Percentiles rank a stretch among this genome's conserved stretches.
phyloP scores from a whole-genome alignment of 2,888 invertebrate genomes.

The Drosophila glabriapex region DNA sequence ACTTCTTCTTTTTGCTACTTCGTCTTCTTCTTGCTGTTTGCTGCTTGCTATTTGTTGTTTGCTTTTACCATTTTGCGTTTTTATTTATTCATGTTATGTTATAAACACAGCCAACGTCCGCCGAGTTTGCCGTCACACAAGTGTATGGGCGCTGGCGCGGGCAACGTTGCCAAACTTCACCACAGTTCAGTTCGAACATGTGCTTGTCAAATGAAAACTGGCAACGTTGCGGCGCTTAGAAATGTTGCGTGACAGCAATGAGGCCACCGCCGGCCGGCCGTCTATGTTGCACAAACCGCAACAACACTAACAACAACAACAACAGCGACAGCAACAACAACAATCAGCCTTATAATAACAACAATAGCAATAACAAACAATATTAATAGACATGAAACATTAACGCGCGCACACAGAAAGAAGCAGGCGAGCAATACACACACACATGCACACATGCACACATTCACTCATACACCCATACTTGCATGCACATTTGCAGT shows the following conservation, averaged over 20 bases:
- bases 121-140: conserved; percentile 50
- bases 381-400: conserved; percentile 71
- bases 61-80: conserved; percentile 51
- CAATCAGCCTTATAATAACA: conserved; percentile 61
- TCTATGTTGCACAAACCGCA: conserved; percentile 45
- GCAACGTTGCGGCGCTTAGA: conserved; percentile 56
- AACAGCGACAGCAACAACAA: conserved; percentile 15
- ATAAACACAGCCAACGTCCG: conserved; percentile 60
- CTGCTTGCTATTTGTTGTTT: conserved; percentile 42
- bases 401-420: conserved; percentile 52
- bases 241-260: conserved; percentile 68
- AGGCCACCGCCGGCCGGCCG: conserved; percentile 58
- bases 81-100: conserved; percentile 70
- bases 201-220: conserved; percentile 52
- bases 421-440: conserved; percentile 47
- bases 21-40: conserved; percentile 7
- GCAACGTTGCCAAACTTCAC: conserved; percentile 49
- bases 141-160: conserved; percentile 55
- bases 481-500: conserved; percentile 34
- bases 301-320: conserved; percentile 22
- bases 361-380: conserved; percentile 53
- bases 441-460: not conserved
- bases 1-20: conserved; percentile 12
- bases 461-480: not conserved
- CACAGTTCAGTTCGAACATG: conserved; percentile 41